Conservation (phyloP, 2,888 invertebrate species). For the Dendrolimus pini region DNA sequence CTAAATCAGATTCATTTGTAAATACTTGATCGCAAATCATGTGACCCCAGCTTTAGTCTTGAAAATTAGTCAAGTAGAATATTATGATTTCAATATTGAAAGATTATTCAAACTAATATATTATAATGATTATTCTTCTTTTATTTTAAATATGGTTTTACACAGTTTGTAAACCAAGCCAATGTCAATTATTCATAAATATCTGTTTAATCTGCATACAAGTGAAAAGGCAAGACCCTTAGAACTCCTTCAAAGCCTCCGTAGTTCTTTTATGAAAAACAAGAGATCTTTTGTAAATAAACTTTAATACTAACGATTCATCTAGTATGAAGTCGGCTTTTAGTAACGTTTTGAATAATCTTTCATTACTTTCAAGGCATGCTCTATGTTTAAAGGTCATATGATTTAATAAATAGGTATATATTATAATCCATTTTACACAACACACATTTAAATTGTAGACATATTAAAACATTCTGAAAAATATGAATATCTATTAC, state of each 20-base stretch:
- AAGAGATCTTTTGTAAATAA: too few species aligned
- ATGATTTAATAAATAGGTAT: conserved; percentile 13
- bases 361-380: background rate
- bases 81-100: background rate
- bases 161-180: background rate
- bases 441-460: conserved; percentile 51
- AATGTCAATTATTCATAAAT: background rate
- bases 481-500: conserved; percentile 52
- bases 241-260: too few species aligned
- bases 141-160: background rate
- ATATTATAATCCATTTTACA: conserved; percentile 20
- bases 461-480: conserved; percentile 58
- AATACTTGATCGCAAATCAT: background rate
- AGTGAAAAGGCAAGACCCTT: too few species aligned
- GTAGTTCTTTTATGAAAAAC: too few species aligned
- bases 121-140: background rate
- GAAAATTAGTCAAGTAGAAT: conserved; percentile 1
- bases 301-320: too few species aligned
- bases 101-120: background rate
- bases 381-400: conserved; percentile 7
- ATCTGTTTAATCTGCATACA: too few species aligned
- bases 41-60: conserved; percentile 2
- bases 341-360: background rate
- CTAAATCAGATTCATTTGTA: background rate
- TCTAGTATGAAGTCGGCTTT: too few species aligned